These are phyloP conservation scores for Sinodicranocentrus sp. DNA, from an alignment of 2,888 invertebrate genomes.

Conservation along the genomic window DNA sequence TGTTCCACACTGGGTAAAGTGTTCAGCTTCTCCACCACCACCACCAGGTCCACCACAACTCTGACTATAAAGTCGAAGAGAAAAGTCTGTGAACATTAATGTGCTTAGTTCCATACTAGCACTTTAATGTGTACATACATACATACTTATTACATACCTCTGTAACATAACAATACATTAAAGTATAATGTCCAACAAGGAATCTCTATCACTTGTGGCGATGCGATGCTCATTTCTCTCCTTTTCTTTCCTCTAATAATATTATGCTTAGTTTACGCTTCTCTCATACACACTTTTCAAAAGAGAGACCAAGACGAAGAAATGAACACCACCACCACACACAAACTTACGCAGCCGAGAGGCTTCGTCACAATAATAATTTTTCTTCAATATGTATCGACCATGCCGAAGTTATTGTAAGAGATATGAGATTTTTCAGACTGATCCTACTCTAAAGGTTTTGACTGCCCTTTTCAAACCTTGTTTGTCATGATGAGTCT, in stretches of 20 bases:
- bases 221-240: constrained; percentile 32
- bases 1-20: too few species aligned
- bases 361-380: background rate
- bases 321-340: background rate
- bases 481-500: constrained; percentile 52
- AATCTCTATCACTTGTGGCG: background rate
- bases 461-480: constrained; percentile 54
- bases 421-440: background rate
- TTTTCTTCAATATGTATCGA: constrained; percentile 13
- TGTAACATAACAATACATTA: constrained; percentile 23
- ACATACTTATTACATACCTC: background rate
- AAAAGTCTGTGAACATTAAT: constrained; percentile 35
- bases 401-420: constrained; percentile 17
- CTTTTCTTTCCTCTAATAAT: background rate
- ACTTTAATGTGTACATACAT: background rate
- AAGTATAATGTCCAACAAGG: constrained; percentile 20
- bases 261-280: background rate
- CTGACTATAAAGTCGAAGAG: background rate
- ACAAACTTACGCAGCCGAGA: too few species aligned
- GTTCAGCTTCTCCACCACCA: too few species aligned
- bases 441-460: constrained; percentile 40
- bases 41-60: too few species aligned
- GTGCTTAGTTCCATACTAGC: constrained; percentile 18
- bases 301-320: background rate
- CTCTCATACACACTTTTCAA: too few species aligned